Evolutionary conservation across 2,113 vertebrate species (phyloP).

Genomic region (Carassius gibelio): DNA sequence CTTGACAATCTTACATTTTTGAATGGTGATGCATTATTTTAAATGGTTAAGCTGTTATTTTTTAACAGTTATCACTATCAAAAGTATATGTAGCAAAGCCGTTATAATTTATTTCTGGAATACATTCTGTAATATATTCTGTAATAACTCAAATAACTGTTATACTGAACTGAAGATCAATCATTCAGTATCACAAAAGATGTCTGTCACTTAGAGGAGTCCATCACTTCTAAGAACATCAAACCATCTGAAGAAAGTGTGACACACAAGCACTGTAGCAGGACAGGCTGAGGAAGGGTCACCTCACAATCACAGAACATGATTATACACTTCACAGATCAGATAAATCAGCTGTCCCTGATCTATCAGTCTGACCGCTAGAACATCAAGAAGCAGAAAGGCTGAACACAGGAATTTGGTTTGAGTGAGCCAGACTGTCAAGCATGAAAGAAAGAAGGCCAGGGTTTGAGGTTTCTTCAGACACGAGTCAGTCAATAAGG

Average conservation of each 20-base stretch:
- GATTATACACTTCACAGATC: constrained; percentile 28
- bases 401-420: not conserved
- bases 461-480: not conserved
- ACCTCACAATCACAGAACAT: constrained; percentile 15
- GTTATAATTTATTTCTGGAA: not conserved
- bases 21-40: not conserved
- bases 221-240: not conserved
- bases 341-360: constrained; percentile 9
- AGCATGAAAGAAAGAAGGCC: not conserved
- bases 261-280: not conserved
- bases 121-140: not conserved
- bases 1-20: not conserved
- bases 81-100: not conserved
- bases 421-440: constrained; percentile 18
- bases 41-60: not conserved
- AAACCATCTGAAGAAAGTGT: constrained; percentile 22
- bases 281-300: constrained; percentile 1
- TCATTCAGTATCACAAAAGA: not conserved
- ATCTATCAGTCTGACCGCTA: not conserved
- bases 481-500: not conserved
- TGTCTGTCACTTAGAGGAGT: not conserved
- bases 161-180: not conserved
- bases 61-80: not conserved
- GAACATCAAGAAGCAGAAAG: not conserved
- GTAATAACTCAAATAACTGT: constrained; percentile 6